These are phyloP conservation scores for Xenopus petersii DNA, from an alignment of 2,797 vertebrate species.

Conservation along the genomic window DNA sequence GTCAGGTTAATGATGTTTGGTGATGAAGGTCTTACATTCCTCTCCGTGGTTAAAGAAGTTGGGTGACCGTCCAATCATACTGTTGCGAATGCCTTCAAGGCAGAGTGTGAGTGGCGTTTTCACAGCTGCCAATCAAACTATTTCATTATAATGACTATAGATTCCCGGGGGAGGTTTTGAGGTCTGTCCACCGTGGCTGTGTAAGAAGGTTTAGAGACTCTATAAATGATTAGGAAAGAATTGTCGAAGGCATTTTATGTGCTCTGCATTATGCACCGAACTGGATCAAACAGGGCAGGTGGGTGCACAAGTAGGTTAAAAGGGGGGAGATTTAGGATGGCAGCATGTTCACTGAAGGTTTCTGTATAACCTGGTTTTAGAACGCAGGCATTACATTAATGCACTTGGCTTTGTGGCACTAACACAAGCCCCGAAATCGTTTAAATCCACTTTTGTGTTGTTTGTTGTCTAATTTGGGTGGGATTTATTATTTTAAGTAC, in stretches of 20 bases:
- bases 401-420: background rate
- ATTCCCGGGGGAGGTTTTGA: no score
- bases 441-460: conserved; percentile 21
- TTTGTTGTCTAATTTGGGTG: background rate
- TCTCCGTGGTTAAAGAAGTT: no score
- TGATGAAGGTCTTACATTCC: no score
- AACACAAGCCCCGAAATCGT: conserved; percentile 1
- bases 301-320: background rate
- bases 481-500: no score
- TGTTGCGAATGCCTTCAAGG: background rate
- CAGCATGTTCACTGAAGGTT: background rate
- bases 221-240: no score
- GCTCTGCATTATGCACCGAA: no score
- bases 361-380: conserved; percentile 5
- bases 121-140: no score
- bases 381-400: conserved; percentile 4
- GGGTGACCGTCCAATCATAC: no score
- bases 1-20: no score
- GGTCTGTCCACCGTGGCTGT: background rate
- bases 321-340: background rate
- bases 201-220: conserved; percentile 20
- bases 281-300: background rate
- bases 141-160: no score
- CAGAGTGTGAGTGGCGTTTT: background rate
- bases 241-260: no score